Evolutionary conservation across 1,140 invertebrate genomes (phyloP).

Genomic region (Palaemon carinicauda): DNA sequence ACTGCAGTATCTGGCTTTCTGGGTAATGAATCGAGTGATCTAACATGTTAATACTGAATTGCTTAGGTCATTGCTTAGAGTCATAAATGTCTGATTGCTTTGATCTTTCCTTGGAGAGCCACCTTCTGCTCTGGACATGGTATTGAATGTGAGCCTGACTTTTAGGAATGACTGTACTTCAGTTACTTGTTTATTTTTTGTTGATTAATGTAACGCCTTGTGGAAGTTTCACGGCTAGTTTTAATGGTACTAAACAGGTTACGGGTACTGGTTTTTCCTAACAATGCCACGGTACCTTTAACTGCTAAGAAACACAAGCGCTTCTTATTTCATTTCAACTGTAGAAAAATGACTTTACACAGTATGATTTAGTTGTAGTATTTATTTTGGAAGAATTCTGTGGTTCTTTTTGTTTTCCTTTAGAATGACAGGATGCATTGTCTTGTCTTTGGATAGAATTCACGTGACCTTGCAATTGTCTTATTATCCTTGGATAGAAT

Average conservation of each 20-base stretch:
- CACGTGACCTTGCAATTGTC: background rate
- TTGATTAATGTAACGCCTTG: slow-evolving; percentile 13
- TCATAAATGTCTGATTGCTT: too few relatives aligned
- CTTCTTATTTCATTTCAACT: background rate
- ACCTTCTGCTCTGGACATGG: too few relatives aligned
- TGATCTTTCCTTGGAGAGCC: too few relatives aligned
- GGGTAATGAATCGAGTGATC: too few relatives aligned
- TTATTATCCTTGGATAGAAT: background rate
- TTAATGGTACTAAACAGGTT: slow-evolving; percentile 53
- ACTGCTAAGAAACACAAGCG: slow-evolving; percentile 55
- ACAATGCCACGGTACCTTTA: slow-evolving; percentile 55
- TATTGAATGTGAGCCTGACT: background rate
- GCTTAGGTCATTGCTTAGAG: too few relatives aligned
- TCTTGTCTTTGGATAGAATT: background rate
- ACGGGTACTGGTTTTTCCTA: slow-evolving; percentile 58
- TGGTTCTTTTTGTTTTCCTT: background rate
- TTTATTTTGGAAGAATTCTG: background rate
- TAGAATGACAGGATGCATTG: too few relatives aligned
- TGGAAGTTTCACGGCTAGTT: slow-evolving; percentile 52
- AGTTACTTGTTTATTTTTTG: background rate
- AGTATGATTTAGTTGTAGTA: background rate
- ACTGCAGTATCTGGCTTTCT: too few relatives aligned
- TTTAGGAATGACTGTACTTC: background rate
- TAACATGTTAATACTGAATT: too few relatives aligned
- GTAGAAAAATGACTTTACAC: too few relatives aligned